Conservation (phyloP, 2,113 vertebrate genomes). For the Ahaetulla prasina region DNA sequence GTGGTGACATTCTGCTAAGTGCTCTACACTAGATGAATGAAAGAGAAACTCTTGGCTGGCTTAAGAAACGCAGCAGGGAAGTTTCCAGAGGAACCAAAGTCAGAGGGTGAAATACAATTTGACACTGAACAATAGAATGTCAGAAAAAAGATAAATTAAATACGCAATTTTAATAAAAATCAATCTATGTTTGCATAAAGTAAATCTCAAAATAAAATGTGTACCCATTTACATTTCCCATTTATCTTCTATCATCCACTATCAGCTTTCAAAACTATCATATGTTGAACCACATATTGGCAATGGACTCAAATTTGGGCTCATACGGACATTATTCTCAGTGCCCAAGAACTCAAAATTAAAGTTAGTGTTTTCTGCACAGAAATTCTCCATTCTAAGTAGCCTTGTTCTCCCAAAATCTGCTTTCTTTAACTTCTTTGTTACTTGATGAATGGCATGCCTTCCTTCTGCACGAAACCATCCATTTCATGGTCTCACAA, state of each 20-base stretch:
- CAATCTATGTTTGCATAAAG: constrained; percentile 24
- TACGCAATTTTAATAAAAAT: constrained; percentile 7
- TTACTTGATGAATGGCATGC: background rate
- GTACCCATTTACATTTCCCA: background rate
- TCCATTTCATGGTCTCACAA: background rate
- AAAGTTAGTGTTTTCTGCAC: background rate
- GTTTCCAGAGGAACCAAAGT: background rate
- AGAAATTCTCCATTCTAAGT: background rate
- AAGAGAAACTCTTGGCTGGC: constrained; percentile 30
- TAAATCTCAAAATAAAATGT: constrained; percentile 5
- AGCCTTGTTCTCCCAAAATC: background rate
- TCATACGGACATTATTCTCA: background rate
- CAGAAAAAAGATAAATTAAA: background rate
- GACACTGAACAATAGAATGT: background rate
- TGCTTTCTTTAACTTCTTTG: background rate
- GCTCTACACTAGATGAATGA: constrained; percentile 10
- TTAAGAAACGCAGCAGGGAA: fast-evolving
- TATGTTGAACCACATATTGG: background rate
- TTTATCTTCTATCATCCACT: background rate
- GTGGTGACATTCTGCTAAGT: constrained; percentile 24
- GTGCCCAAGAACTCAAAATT: background rate
- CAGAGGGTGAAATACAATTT: background rate
- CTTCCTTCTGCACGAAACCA: background rate
- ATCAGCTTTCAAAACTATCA: background rate
- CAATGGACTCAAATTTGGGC: background rate